Evolutionary conservation across 2,113 vertebrate species (phyloP).

Genomic region (Antechinus flavipes): DNA sequence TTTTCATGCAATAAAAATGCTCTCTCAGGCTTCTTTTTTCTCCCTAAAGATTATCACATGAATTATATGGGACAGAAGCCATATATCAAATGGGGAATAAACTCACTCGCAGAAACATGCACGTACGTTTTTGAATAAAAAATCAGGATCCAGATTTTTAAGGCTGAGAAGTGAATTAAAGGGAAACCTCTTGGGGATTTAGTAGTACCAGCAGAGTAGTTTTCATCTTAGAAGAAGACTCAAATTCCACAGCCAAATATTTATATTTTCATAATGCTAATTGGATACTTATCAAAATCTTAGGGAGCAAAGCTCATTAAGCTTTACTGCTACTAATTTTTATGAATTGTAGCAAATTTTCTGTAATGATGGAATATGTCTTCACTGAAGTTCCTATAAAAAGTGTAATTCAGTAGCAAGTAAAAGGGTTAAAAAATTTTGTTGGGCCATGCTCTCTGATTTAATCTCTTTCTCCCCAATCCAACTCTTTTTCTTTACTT

Average conservation of each 20-base stretch:
- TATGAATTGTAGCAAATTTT: background rate
- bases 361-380: background rate
- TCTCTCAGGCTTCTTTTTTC: background rate
- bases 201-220: slow-evolving; percentile 70
- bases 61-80: background rate
- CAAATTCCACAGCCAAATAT: slow-evolving; percentile 77
- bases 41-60: background rate
- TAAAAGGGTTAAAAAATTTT: background rate
- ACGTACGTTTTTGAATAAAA: slow-evolving; percentile 48
- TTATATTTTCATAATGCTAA: slow-evolving; percentile 78
- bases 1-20: background rate
- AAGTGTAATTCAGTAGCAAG: background rate
- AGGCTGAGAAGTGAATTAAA: background rate
- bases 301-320: background rate
- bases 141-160: slow-evolving; percentile 47
- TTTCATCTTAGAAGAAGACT: slow-evolving; percentile 80
- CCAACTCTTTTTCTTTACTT: background rate
- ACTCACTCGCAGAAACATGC: slow-evolving; percentile 19
- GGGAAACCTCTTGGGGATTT: slow-evolving; percentile 18
- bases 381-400: background rate
- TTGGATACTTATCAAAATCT: slow-evolving; percentile 56
- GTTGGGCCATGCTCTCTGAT: background rate
- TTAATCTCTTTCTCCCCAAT: background rate
- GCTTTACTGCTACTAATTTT: background rate
- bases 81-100: background rate